A percentile compares a stretch with the other conserved stretches of the same genome.
Conservation (phyloP, 2,797 vertebrate genomes). For the Anguilla megastoma region DNA sequence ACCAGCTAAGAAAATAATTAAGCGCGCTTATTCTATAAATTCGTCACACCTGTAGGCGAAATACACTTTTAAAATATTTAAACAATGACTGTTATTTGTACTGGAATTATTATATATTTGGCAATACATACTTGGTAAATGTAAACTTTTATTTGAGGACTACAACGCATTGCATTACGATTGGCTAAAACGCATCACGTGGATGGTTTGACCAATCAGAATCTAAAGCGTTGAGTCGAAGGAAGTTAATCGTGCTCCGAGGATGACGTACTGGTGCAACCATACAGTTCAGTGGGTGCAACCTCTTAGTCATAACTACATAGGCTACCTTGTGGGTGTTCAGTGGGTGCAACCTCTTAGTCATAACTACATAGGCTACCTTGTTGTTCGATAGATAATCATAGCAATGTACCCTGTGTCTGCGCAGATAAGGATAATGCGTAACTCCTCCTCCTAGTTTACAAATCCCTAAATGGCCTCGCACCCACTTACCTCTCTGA, state of each 20-base stretch:
- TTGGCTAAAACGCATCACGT: conserved; percentile 26
- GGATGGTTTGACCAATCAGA: background rate
- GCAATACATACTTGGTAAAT: background rate
- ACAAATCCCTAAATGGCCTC: too few relatives aligned
- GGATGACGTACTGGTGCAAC: too few relatives aligned
- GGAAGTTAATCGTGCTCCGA: background rate
- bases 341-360: too few relatives aligned
- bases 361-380: too few relatives aligned
- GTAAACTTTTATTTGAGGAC: background rate
- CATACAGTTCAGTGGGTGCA: too few relatives aligned
- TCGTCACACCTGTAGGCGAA: background rate
- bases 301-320: too few relatives aligned
- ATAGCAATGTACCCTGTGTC: background rate
- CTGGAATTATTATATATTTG: background rate
- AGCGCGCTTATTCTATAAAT: background rate
- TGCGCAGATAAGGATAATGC: background rate
- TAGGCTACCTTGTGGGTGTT: too few relatives aligned
- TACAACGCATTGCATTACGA: background rate
- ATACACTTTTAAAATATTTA: background rate
- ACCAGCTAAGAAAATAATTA: background rate
- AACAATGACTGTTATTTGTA: background rate
- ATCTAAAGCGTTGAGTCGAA: background rate
- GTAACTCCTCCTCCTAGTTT: too few relatives aligned
- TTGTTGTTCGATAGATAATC: too few relatives aligned
- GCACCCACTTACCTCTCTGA: too few relatives aligned